phyloP scores from a whole-genome alignment of 2,888 invertebrate species.

The Orchesellides sinensis region DNA sequence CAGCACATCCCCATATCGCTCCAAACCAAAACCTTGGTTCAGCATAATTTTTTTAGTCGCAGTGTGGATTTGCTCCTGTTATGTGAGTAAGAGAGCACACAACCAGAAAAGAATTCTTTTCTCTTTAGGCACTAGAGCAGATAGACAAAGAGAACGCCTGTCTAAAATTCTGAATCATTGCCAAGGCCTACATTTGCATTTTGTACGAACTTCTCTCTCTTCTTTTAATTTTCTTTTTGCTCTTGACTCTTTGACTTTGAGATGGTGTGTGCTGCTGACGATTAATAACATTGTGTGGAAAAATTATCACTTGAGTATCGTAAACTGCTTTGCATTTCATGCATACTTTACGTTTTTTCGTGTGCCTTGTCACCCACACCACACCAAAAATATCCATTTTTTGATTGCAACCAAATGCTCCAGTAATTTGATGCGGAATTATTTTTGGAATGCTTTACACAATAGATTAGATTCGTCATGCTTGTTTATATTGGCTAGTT shows the following conservation, averaged over 20 bases:
- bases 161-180: slow-evolving; percentile 53
- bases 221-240: slow-evolving; percentile 15
- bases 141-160: not conserved
- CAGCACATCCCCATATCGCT: slow-evolving; percentile 4
- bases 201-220: not conserved
- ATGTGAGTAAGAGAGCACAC: too few relatives aligned
- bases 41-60: slow-evolving; percentile 7
- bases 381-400: too few relatives aligned
- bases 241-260: slow-evolving; percentile 50
- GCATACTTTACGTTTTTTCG: not conserved
- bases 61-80: not conserved
- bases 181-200: slow-evolving; percentile 60
- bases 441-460: not conserved
- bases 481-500: not conserved
- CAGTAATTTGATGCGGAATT: slow-evolving; percentile 10
- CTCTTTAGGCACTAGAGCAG: not conserved
- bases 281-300: too few relatives aligned
- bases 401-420: slow-evolving; percentile 16
- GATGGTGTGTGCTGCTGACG: not conserved
- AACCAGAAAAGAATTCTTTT: too few relatives aligned
- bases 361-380: slow-evolving; percentile 2
- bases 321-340: not conserved
- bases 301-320: not conserved
- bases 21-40: slow-evolving; percentile 5
- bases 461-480: too few relatives aligned